Percentiles rank a stretch among this genome's conserved stretches.
These are phyloP conservation scores for Clinocottus analis DNA, from an alignment of 2,113 vertebrate species.

Conservation along the genomic window DNA sequence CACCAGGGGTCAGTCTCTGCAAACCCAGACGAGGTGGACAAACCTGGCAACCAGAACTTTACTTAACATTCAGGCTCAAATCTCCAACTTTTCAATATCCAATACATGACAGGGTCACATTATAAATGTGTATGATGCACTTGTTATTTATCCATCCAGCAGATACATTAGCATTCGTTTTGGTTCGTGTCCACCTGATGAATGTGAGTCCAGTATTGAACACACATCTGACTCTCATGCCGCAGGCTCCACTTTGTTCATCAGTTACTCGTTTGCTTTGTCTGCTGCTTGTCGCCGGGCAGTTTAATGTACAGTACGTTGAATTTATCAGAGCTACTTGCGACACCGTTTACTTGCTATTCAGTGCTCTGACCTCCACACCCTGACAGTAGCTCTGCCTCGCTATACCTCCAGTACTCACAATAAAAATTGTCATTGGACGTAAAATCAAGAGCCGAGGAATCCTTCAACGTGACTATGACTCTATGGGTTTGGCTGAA, in stretches of 20 bases:
- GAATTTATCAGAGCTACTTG: background rate
- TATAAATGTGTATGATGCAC: background rate
- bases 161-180: background rate
- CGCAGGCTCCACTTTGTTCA: background rate
- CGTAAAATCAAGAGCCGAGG: background rate
- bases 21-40: background rate
- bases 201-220: background rate
- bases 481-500: background rate
- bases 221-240: background rate
- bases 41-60: background rate
- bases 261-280: background rate
- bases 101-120: background rate
- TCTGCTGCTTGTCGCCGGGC: background rate
- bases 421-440: background rate
- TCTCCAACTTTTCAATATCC: background rate
- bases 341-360: background rate
- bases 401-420: background rate
- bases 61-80: background rate
- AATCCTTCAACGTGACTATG: background rate
- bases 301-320: background rate
- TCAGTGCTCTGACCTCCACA: background rate
- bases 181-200: background rate
- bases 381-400: background rate
- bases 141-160: background rate
- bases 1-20: conserved; percentile 58